Evolutionary conservation across 35 echinoderm and acorn worm genomes (phyloP).

Genomic region (Anneissia japonica): DNA sequence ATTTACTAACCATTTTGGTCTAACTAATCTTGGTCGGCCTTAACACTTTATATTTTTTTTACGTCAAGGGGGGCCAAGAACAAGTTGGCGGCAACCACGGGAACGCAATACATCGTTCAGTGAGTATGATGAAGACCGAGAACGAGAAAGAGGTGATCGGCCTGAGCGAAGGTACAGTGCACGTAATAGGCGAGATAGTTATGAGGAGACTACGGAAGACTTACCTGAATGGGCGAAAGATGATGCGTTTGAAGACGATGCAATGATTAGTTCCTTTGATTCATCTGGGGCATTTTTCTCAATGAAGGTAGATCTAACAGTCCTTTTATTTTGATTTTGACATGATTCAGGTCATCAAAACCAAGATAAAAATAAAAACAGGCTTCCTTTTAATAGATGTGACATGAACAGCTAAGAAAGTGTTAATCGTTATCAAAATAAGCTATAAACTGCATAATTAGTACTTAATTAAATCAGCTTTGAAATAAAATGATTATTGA

Average conservation of each 20-base stretch:
- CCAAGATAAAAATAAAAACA: no score
- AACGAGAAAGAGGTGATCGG: conserved; percentile 27
- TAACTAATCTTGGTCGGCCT: no score
- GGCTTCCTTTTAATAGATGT: no score
- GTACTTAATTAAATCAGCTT: no score
- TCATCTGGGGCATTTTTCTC: conserved; percentile 83
- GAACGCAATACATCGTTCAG: not conserved
- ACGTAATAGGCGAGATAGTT: conserved; percentile 46
- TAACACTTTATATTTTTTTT: not conserved
- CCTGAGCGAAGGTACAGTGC: conserved; percentile 67
- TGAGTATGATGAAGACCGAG: conserved; percentile 3
- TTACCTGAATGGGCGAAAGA: conserved; percentile 86
- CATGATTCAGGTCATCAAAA: no score
- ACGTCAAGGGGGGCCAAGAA: conserved; percentile 43
- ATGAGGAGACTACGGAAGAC: conserved; percentile 64
- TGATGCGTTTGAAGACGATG: conserved; percentile 63
- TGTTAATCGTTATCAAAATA: no score
- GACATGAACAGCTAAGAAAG: no score
- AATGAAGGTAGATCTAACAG: conserved; percentile 89
- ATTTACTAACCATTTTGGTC: no score
- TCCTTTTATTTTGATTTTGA: no score
- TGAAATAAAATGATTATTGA: no score
- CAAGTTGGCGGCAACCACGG: conserved; percentile 74
- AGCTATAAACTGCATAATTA: no score
- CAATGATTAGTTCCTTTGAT: conserved; percentile 75